Base-by-base conservation (phyloP, 2,888 invertebrate genomes). In the Mermis nigrescens region DNA sequence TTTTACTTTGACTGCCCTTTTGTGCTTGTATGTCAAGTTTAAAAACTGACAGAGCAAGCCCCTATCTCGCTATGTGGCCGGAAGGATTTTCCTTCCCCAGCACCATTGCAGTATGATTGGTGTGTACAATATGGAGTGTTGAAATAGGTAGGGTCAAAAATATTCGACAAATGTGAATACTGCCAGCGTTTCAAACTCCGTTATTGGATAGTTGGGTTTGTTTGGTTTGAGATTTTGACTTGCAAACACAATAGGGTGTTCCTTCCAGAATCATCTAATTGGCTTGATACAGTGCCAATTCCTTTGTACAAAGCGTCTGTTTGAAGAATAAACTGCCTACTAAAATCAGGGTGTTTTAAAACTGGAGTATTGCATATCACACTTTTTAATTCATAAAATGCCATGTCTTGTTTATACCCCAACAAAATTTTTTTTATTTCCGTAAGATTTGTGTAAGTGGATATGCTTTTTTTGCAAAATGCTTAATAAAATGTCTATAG, bases 71-170 rank as follows among this genome's bases (percentile, higher is more conserved):
- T 0, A 77, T 60, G 31, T 76, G 60, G 3, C 75, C 74, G n/a
- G 69, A 67, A 0, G 73, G 72, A 1, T 75, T 69, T 59, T 74
- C 74, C 1, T 75, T 54, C 0, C 67, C 64, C 60, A 74, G 62
- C 4, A 78, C 62, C 74, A 78, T 64, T 0, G 76, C 72, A 59
- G 74, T 70, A 58, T 76, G 76, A 59, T 77, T 76, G 0, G 73
- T 75, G 2, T 69, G 62, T 0, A 76, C 65, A 0, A 60, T 15
- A 74, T 69, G 0, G 62, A 31, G 4, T 64, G 38, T 1, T 70
- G 68, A 51, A 74, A 73, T 0, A 76, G 63, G 58, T 75, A 77
- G 0, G 69, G 70, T n/a, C 72, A 60, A 57, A 73, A 75, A 60
- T 73, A 73, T 2, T 66, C 51, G 1, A 73, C 60, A 2, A 71